Evolutionary conservation across 2,113 vertebrate species (phyloP).

Genomic region (Cariama cristata): DNA sequence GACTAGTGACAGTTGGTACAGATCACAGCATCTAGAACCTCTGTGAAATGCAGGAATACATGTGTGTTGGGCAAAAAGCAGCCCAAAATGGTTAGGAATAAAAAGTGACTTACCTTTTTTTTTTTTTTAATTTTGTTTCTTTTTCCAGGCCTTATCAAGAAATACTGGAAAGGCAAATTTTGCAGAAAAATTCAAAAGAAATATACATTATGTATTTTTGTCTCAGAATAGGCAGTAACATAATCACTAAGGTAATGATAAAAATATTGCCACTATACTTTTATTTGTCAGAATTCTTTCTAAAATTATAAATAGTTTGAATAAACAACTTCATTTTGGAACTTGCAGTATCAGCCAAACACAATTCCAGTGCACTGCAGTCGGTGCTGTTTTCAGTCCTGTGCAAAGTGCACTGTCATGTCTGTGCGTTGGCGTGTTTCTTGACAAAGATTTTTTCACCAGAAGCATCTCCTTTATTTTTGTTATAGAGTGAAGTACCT

Average conservation of each 20-base stretch:
- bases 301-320: conserved; percentile 11
- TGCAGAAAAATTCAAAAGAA: not conserved
- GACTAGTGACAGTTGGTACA: not conserved
- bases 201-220: not conserved
- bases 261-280: not conserved
- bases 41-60: not conserved
- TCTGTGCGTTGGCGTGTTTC: not conserved
- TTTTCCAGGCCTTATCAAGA: not conserved
- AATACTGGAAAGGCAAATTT: not conserved
- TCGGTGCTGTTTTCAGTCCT: not conserved
- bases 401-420: not conserved
- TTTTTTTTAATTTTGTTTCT: not conserved
- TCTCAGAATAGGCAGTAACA: not conserved
- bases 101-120: not conserved
- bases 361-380: not conserved
- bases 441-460: not conserved
- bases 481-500: not conserved
- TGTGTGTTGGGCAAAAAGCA: not conserved
- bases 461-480: not conserved
- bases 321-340: conserved; percentile 27
- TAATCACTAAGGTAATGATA: not conserved
- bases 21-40: not conserved
- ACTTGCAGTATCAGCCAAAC: not conserved
- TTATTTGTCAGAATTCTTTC: not conserved
- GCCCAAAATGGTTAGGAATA: not conserved